Conservation (phyloP, 2,888 invertebrate species). For the Acleris cristana region DNA sequence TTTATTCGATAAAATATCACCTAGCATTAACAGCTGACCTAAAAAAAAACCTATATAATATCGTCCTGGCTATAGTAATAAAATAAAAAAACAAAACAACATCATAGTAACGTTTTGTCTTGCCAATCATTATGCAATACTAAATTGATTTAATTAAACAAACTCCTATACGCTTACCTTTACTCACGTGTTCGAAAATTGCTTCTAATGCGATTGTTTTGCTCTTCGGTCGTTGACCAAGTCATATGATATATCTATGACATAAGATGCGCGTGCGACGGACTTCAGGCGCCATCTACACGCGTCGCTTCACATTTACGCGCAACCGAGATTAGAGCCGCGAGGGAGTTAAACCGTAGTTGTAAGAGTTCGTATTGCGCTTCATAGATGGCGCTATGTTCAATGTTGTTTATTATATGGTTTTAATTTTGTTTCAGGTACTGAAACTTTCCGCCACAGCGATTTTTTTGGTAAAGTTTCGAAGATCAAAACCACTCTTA, state of each 20-base stretch:
- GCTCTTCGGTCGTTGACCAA: constrained; percentile 36
- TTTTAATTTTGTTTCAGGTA: constrained; percentile 32
- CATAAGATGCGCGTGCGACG: constrained; percentile 31
- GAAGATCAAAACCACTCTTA: no score
- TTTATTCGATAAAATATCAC: no score
- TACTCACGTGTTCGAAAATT: constrained; percentile 10
- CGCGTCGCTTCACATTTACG: background rate
- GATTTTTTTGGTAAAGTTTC: no score
- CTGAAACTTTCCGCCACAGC: background rate
- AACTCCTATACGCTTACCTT: no score
- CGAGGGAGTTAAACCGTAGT: constrained; percentile 2
- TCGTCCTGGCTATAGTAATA: no score
- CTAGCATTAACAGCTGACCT: no score
- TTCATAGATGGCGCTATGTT: constrained; percentile 19
- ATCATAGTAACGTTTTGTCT: no score
- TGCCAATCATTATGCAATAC: no score
- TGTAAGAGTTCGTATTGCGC: constrained; percentile 2
- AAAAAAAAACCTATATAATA: no score
- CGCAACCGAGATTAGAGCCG: background rate
- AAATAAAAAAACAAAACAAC: no score
- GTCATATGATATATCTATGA: constrained; percentile 35
- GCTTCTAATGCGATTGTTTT: constrained; percentile 30
- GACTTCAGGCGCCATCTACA: constrained; percentile 11
- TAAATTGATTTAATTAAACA: no score
- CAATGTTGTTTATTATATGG: constrained; percentile 2